These are phyloP conservation scores for Novumbra hubbsi DNA, from an alignment of 2,797 vertebrate genomes.

Conservation along the genomic window DNA sequence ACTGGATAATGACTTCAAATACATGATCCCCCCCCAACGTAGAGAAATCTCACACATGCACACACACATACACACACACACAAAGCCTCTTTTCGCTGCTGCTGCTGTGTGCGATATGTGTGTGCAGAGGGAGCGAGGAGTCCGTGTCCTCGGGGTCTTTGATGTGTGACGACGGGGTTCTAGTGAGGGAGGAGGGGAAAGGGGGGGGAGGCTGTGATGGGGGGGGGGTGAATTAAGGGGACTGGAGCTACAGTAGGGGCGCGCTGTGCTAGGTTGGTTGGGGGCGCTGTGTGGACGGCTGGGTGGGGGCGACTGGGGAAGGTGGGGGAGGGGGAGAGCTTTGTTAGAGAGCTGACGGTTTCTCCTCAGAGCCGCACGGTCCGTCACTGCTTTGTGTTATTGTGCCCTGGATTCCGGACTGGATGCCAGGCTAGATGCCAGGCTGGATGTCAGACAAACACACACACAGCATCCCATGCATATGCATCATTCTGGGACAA, in stretches of 20 bases:
- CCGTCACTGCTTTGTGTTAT: conserved; percentile 13
- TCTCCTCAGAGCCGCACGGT: conserved; percentile 40
- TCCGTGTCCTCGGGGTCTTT: conserved; percentile 30
- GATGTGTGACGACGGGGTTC: conserved; percentile 44
- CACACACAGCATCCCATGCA: conserved; percentile 58
- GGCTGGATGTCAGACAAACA: conserved; percentile 10
- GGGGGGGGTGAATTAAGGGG: background rate
- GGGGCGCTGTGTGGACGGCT: conserved; percentile 11
- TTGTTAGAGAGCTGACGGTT: conserved; percentile 13
- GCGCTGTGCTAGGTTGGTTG: conserved; percentile 37
- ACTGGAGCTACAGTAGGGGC: conserved; percentile 24
- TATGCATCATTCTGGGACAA: conserved; percentile 50
- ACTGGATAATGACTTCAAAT: conserved; percentile 10
- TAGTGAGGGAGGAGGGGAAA: conserved; percentile 29
- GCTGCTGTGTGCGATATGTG: conserved; percentile 18
- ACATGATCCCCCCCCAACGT: background rate
- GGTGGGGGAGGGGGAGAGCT: conserved; percentile 46
- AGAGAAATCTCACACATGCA: background rate
- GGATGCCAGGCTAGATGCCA: background rate
- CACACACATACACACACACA: background rate
- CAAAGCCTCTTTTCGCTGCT: background rate
- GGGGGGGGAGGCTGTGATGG: conserved; percentile 23
- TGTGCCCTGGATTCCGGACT: conserved; percentile 36
- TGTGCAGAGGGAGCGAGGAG: conserved; percentile 12
- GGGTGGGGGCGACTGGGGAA: conserved; percentile 40